Conservation (phyloP, 2,113 vertebrate species). For the Astatoreochromis straeleni region DNA sequence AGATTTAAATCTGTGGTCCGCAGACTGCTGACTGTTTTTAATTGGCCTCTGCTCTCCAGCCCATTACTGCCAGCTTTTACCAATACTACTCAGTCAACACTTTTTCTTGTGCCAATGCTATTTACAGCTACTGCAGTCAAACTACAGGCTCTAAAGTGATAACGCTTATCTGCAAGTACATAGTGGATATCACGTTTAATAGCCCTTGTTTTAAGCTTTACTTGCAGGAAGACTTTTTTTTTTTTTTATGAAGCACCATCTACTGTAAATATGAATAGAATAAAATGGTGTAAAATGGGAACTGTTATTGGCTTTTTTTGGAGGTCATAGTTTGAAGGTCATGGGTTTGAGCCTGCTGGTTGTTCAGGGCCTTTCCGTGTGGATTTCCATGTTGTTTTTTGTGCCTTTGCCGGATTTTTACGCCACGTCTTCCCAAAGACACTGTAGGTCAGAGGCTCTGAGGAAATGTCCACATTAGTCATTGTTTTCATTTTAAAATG, state of each 20-base stretch:
- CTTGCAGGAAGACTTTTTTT: background rate
- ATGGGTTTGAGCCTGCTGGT: background rate
- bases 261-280: background rate
- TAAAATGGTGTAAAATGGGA: background rate
- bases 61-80: background rate
- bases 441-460: background rate
- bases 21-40: background rate
- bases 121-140: background rate
- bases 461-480: background rate
- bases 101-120: background rate
- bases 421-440: background rate
- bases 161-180: background rate
- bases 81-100: background rate
- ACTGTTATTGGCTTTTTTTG: background rate
- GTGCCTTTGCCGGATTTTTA: background rate
- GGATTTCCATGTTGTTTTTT: background rate
- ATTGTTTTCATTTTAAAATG: background rate
- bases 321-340: background rate
- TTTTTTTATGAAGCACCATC: background rate
- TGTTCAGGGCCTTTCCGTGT: accelerated
- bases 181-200: background rate
- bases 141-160: background rate
- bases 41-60: background rate
- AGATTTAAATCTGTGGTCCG: background rate
- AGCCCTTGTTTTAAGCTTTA: background rate